Evolutionary conservation across 2,113 vertebrate genomes (phyloP).

Genomic region (Sula dactylatra): DNA sequence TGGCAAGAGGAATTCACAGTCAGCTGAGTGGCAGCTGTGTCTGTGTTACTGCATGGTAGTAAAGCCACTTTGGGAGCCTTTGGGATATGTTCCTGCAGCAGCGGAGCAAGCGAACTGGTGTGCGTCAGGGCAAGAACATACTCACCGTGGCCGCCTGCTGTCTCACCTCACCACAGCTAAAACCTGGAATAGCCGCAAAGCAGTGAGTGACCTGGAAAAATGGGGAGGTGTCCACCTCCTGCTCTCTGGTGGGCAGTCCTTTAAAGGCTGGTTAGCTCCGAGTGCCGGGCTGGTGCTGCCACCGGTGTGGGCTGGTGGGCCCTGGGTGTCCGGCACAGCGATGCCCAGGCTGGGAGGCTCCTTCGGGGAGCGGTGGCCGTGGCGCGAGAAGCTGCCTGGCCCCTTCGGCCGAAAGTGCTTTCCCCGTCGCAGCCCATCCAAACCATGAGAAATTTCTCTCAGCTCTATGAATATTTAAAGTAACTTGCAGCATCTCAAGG

Average conservation of each 20-base stretch:
- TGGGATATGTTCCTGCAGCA: background rate
- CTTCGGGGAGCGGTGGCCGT: fast-evolving
- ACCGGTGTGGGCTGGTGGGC: fast-evolving
- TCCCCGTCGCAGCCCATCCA: background rate
- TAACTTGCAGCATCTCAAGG: background rate
- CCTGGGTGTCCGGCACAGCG: fast-evolving
- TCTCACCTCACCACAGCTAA: background rate
- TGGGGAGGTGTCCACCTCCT: background rate
- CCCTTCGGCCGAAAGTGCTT: background rate
- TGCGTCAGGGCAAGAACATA: background rate
- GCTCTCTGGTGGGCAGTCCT: background rate
- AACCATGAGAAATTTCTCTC: background rate
- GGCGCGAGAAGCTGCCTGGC: fast-evolving
- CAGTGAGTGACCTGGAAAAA: background rate
- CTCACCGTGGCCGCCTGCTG: background rate
- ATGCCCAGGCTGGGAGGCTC: background rate
- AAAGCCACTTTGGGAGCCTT: background rate
- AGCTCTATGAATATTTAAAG: constrained; percentile 42
- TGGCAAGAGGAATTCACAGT: background rate
- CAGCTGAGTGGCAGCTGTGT: background rate
- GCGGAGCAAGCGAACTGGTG: background rate
- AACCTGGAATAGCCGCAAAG: background rate
- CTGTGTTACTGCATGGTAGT: background rate
- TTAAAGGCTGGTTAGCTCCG: fast-evolving
- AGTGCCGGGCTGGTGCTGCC: background rate